A percentile compares a stretch with the other conserved stretches of the same genome.
These are phyloP conservation scores for Oceanites oceanicus DNA, from an alignment of 2,113 vertebrate genomes.

Conservation along the genomic window DNA sequence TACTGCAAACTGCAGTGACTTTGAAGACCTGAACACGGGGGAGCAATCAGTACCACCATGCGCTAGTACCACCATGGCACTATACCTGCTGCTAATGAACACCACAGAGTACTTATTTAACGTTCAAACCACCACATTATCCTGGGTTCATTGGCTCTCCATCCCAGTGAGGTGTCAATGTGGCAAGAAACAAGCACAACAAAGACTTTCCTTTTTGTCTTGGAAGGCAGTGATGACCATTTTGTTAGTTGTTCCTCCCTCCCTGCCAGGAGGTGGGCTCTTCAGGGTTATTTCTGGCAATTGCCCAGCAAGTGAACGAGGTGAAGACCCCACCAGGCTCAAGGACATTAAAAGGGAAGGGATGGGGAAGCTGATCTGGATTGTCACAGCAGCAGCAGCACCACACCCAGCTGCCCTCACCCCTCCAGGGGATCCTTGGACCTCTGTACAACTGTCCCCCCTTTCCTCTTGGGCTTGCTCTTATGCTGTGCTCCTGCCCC, in stretches of 20 bases:
- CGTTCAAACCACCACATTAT: neutral
- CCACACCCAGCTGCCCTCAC: fast-evolving
- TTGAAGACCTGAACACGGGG: neutral
- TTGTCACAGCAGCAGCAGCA: neutral
- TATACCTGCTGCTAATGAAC: neutral
- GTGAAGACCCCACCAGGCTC: neutral
- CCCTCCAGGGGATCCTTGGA: neutral
- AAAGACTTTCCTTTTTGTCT: neutral
- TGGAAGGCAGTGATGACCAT: neutral
- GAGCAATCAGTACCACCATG: neutral
- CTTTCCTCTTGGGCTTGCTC: neutral
- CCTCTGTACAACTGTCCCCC: neutral
- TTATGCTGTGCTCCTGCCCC: neutral
- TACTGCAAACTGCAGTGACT: neutral
- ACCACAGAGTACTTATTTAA: neutral
- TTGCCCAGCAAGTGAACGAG: neutral
- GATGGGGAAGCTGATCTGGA: neutral
- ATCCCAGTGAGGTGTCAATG: neutral
- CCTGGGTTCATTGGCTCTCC: neutral
- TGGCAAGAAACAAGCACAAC: neutral
- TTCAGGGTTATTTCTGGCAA: neutral
- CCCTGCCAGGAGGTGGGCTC: neutral
- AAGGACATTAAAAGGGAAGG: neutral
- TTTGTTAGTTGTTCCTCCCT: neutral
- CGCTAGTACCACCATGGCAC: neutral